Percentiles rank a stretch among this genome's conserved stretches.
Conservation (phyloP, 2,113 vertebrate species). For the Spea multiplicata region DNA sequence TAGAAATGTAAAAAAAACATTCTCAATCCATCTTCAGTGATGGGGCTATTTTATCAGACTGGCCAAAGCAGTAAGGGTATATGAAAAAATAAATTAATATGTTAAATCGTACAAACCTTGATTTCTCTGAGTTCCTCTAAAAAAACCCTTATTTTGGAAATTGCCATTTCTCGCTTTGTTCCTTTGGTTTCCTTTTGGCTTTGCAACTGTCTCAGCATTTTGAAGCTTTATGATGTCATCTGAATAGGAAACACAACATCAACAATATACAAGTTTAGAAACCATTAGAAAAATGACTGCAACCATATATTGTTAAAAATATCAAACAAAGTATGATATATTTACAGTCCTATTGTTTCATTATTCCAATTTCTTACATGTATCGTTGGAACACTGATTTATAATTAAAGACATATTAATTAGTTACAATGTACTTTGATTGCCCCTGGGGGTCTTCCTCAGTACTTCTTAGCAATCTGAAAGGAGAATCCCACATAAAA, state of each 20-base stretch:
- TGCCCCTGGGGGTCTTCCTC: not conserved
- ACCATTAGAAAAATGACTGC: too few relatives aligned
- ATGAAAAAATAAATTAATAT: not conserved
- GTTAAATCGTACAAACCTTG: slow-evolving; percentile 1
- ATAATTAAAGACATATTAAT: too few relatives aligned
- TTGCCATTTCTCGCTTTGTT: slow-evolving; percentile 5
- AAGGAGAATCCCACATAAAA: not conserved
- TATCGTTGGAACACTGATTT: too few relatives aligned
- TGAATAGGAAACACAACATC: not conserved
- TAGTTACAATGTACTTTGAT: not conserved
- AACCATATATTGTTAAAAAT: too few relatives aligned
- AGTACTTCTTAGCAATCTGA: not conserved
- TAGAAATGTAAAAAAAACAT: too few relatives aligned
- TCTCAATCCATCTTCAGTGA: too few relatives aligned
- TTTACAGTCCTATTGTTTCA: not conserved
- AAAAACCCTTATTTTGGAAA: slow-evolving; percentile 14
- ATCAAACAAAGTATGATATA: not conserved
- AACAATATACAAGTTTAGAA: not conserved
- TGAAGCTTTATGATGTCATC: slow-evolving; percentile 43
- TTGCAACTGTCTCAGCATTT: slow-evolving; percentile 13
- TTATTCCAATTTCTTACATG: too few relatives aligned
- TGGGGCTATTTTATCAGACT: not conserved
- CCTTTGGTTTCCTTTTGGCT: not conserved
- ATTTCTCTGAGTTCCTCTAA: slow-evolving; percentile 18
- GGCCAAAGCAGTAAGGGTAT: not conserved